Base-by-base conservation (phyloP, 92 coral and sea anemone genomes). In the Zoanthus solanderi region DNA sequence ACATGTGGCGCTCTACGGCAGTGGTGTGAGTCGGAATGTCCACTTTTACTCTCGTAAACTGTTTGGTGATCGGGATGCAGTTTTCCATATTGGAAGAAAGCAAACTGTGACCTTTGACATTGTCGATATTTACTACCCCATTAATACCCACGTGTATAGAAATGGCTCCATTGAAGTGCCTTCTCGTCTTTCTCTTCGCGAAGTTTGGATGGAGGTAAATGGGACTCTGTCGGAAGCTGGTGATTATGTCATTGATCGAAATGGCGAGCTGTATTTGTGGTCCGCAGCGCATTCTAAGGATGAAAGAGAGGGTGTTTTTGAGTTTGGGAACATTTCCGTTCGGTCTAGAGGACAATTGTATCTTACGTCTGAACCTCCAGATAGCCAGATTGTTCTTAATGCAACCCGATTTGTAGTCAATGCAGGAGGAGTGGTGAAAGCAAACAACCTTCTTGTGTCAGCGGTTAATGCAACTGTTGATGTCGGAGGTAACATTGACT, bases 171-270 rank as follows among this genome's bases (percentile, higher is more conserved):
- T 93, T 44, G 92, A 90, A 29, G 91, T 93, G 10, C 95, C 95
- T 0, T 77, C 71, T 2, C 76, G 95, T 23, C 91, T 93, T 32
- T 88, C 95, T 4, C 87, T 83, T 4, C 90, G 90, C 30, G 88
- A 90, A 44, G 93, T 93, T 3, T 93, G 90, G 88, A 93, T 93
- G 95, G 87, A 93, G 75, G 90, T 93, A 50, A 93, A 93, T 83
- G 95, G 95, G 2, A 90, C 90, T 18, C 73, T 93, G 61, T 87
- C 95, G 2, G 95, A 93, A 46, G 88, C 95, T 53, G 83, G 76
- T 14, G 95, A 93, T 83, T 93, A 93, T 75, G 89, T 87, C 16
- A 47, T 93, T 34, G 95, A 93, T 77, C 76, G 93, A 11, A 76
- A 66, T 17, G 95, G 95, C 2, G 90, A 90, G 81, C 90, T 93